Base-by-base conservation (phyloP, 2,888 invertebrate genomes). In the Elaeidobius kamerunicus region DNA sequence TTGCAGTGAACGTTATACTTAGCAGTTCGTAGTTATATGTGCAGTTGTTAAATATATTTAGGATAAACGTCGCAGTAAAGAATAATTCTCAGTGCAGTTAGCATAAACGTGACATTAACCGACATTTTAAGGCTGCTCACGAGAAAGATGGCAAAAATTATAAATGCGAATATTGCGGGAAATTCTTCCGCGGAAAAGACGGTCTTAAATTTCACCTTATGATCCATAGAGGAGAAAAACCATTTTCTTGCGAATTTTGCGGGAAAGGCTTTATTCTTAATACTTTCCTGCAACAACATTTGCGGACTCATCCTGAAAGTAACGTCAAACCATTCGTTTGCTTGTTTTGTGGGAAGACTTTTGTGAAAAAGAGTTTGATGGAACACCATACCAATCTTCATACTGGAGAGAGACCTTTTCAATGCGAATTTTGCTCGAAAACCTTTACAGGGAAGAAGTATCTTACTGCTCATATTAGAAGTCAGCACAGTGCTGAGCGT, bases 381-480 rank as follows among this genome's bases (percentile, higher is more conserved):
- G 50, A 52, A 9, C 52, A 59, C 34, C 54, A 54, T 14, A 45
- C 34, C 2, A 52, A 46, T 23, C 38, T 27, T 20, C 59, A 59
- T 27, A 52, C 56, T 4, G 55, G 55, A 2, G 50, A 48, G 11
- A 52, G 53, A 30, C 57, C 61, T 5, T 58, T 60, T 34, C 46
- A 39, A n/a, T 62, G 62, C 32, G 66, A 70, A 38, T 57, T 68
- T 7, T 75, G 75, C 60, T 68, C 67, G 0, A 74, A 74, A 46
- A 64, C 65, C 0, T 73, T 74, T 11, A 72, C 70, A 46, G 43
- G 46, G 2, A 32, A 42, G 19, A 55, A 50, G 12, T 55, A 56
- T 38, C 41, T 61, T 3, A 58, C 76, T 3, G 70, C 75, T 2
- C 81, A 81, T 43, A 28, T 56, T 11, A 19, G 50, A 1, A 53